Conservation (phyloP, 2,113 vertebrate species). For the Bos indicus region DNA sequence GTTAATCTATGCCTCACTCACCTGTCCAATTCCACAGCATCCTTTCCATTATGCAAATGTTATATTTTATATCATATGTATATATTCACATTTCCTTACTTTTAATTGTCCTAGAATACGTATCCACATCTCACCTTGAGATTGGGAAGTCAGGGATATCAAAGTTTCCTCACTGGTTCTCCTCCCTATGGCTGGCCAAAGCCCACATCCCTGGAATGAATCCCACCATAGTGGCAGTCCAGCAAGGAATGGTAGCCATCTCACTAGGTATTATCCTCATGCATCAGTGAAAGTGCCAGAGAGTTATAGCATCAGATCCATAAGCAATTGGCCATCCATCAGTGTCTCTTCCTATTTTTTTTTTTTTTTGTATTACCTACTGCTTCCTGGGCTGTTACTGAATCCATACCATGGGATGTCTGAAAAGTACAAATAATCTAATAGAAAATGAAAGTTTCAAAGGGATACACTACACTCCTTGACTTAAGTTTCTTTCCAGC, state of each 20-base stretch:
- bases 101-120: not conserved
- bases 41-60: not conserved
- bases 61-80: not conserved
- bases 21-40: not conserved
- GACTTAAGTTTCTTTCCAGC: slow-evolving; percentile 1
- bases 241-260: not conserved
- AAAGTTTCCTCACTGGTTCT: not conserved
- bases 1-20: not conserved
- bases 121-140: not conserved
- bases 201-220: not conserved
- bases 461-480: not conserved
- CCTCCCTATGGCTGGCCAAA: not conserved
- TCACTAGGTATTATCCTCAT: not conserved
- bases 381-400: not conserved
- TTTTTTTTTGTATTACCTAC: not conserved
- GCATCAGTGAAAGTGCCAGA: not conserved
- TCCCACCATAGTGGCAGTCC: not conserved
- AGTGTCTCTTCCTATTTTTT: not conserved
- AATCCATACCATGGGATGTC: not conserved
- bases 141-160: not conserved
- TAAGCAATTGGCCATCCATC: not conserved
- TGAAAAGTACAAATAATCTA: not conserved
- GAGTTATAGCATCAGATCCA: not conserved
- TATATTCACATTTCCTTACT: not conserved
- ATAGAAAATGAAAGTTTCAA: slow-evolving; percentile 21